phyloP scores from a whole-genome alignment of 2,797 vertebrate species.

The Pseudochaenichthys georgianus region DNA sequence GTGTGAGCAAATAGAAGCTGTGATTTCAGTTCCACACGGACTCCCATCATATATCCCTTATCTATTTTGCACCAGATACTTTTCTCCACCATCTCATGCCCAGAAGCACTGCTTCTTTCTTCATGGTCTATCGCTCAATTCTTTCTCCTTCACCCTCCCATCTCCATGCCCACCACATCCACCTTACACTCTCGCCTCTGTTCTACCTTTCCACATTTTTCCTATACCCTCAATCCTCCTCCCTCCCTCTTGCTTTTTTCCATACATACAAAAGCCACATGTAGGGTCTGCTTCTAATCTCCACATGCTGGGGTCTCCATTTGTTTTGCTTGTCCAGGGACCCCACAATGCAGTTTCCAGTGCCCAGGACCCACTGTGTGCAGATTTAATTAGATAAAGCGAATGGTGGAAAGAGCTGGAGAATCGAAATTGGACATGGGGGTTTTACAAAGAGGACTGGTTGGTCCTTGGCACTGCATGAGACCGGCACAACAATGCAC shows the following conservation, averaged over 20 bases:
- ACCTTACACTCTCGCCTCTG: constrained; percentile 30
- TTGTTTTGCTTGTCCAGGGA: constrained; percentile 86
- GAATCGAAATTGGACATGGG: constrained; percentile 85
- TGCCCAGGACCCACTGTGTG: constrained; percentile 80
- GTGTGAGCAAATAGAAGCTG: neutral
- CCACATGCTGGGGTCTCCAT: constrained; percentile 81
- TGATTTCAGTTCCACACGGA: neutral
- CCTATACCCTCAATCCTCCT: constrained; percentile 37
- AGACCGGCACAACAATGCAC: constrained; percentile 65
- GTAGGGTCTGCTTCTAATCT: constrained; percentile 86
- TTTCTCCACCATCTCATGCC: constrained; percentile 3
- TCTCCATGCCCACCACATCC: constrained; percentile 39
- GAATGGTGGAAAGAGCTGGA: constrained; percentile 79
- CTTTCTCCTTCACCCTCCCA: constrained; percentile 26
- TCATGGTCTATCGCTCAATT: constrained; percentile 13
- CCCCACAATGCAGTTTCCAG: constrained; percentile 79
- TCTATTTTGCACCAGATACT: neutral
- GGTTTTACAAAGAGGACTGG: constrained; percentile 68
- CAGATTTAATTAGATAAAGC: constrained; percentile 87
- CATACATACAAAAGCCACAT: constrained; percentile 78
- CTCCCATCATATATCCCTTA: neutral
- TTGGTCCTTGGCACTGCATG: constrained; percentile 73
- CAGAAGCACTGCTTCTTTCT: constrained; percentile 15
- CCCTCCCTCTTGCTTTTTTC: constrained; percentile 34
- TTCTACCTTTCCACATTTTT: constrained; percentile 36